Conservation (phyloP, 2,797 vertebrate species). For the Psittacula derbiana region DNA sequence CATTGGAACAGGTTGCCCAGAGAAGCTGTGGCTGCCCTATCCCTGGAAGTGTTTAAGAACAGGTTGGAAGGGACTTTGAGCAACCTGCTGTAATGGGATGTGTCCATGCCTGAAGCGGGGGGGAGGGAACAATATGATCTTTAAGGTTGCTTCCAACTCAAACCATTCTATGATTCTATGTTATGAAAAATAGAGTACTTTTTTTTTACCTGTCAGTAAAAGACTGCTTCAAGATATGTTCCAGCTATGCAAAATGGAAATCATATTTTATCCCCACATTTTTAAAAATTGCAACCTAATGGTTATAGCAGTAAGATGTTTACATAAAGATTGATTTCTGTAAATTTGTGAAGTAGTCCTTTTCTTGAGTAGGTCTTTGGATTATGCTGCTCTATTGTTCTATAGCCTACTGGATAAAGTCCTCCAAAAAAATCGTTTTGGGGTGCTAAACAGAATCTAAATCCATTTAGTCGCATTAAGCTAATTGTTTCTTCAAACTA, state of each 20-base stretch:
- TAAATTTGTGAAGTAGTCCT: not conserved
- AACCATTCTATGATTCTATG: not conserved
- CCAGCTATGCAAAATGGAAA: not conserved
- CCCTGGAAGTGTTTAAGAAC: no score
- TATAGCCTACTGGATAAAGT: not conserved
- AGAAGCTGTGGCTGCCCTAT: no score
- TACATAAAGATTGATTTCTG: not conserved
- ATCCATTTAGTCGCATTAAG: not conserved
- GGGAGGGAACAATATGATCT: no score
- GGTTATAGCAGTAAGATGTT: not conserved
- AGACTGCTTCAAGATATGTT: not conserved
- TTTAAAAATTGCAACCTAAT: not conserved
- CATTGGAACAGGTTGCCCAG: no score
- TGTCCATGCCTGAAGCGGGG: not conserved
- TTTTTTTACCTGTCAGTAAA: not conserved
- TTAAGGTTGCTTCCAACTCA: not conserved
- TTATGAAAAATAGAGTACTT: not conserved
- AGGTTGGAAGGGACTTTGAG: no score
- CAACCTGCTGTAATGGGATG: no score
- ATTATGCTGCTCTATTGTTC: not conserved
- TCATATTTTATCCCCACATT: not conserved
- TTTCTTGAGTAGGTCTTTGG: not conserved
- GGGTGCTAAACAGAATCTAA: not conserved
- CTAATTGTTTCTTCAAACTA: not conserved
- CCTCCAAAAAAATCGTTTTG: not conserved